A percentile compares a stretch with the other conserved stretches of the same genome.
phyloP scores from a whole-genome alignment of 1,140 invertebrate genomes.

The Caenorhabditis inopinata region DNA sequence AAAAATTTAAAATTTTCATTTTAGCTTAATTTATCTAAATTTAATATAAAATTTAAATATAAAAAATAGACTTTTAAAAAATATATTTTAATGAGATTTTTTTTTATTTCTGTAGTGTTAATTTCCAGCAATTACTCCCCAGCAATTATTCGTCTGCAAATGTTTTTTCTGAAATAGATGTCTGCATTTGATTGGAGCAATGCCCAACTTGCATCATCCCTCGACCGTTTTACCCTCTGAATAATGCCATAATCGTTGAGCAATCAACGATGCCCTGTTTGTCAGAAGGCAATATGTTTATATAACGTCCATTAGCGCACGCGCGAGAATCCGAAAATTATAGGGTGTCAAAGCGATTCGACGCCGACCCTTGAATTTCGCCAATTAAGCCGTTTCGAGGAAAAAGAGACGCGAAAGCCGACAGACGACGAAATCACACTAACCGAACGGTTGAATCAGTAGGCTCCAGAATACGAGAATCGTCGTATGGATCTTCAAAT shows the following conservation, averaged over 20 bases:
- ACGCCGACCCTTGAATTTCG: not conserved
- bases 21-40: too few relatives aligned
- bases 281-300: slow-evolving; percentile 19
- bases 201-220: too few relatives aligned
- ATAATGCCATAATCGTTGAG: not conserved
- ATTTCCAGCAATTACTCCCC: too few relatives aligned
- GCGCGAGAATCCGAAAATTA: slow-evolving; percentile 33
- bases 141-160: too few relatives aligned
- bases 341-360: slow-evolving; percentile 21
- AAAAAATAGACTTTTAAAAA: too few relatives aligned
- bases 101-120: too few relatives aligned
- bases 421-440: not conserved
- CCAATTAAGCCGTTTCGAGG: slow-evolving; percentile 10
- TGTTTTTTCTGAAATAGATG: too few relatives aligned
- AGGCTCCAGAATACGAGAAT: not conserved
- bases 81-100: too few relatives aligned
- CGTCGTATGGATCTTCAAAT: not conserved
- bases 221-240: too few relatives aligned
- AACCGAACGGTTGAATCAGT: not conserved
- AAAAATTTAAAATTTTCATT: too few relatives aligned
- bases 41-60: too few relatives aligned
- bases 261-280: not conserved
- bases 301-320: slow-evolving; percentile 16
- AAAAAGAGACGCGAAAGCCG: slow-evolving; percentile 1
- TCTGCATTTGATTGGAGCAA: too few relatives aligned